Base-by-base conservation (phyloP, 2,888 invertebrate species). In the Drosophila barbarae region DNA sequence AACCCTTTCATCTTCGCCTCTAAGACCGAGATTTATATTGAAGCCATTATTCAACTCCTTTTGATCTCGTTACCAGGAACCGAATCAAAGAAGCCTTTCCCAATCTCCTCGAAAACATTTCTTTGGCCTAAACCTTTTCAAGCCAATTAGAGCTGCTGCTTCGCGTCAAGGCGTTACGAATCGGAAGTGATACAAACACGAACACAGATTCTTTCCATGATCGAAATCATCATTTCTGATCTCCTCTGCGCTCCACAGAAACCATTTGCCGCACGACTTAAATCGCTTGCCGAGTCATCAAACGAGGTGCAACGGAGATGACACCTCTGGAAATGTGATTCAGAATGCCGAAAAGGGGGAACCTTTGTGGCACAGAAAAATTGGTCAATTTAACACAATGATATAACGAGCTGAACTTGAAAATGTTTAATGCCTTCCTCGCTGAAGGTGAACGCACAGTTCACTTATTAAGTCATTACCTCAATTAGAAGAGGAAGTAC, bases 311-410 rank as follows among this genome's bases (percentile, higher is more conserved):
- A 74, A 59, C 71, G 26, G 69, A 63, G 63, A 79, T 76, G 83
- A 80, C 85, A 80, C 79, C 85, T 84, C 35, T 9, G 41, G 35
- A 55, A 66, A 64, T 50, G 21, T 53, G 44, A 30, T 23, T 41
- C 36, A 50, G 55, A 41, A 32, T 12, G 13, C 38, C 39, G 30
- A 35, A 38, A 50, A 32, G 57, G 44, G 44, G 30, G 28, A 13
- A 30, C 51, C 8, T 36, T 10, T 4, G 35, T 13, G 59, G 59
- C 44, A 68, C 67, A 50, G 44, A 52, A 56, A 69, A 78, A 76
- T 70, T 69, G 85, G 77, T 72, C 69, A 71, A 85, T 83, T 81
- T 83, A 79, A 77, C 71, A 74, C 64, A 72, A 72, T 83, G 83
- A 83, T 76, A 73, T 67, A 76, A 71, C 70, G 63, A 67, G 69